Evolutionary conservation across 2,797 vertebrate species (phyloP).

Genomic region (Chloroceryle inda): DNA sequence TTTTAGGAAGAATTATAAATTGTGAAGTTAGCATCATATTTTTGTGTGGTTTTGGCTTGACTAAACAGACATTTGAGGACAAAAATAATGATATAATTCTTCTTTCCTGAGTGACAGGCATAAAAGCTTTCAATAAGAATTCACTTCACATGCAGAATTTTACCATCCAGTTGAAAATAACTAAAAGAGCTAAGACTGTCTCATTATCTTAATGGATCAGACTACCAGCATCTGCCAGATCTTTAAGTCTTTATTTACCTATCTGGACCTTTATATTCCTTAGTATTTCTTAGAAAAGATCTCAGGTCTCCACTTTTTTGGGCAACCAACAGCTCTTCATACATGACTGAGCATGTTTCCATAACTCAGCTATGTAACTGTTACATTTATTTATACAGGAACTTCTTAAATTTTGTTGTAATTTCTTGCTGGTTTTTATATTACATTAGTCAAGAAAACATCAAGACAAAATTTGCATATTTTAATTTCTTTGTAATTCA

Average conservation of each 20-base stretch:
- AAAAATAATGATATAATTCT: neutral
- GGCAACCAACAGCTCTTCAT: neutral
- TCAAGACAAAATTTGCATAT: neutral
- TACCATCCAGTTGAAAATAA: neutral
- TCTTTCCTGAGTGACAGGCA: neutral
- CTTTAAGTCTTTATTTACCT: neutral
- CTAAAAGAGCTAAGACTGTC: neutral
- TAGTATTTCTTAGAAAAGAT: neutral
- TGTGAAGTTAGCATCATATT: neutral
- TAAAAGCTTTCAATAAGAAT: neutral
- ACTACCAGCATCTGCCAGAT: neutral
- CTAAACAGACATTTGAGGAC: neutral
- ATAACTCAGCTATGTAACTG: neutral
- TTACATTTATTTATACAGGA: neutral
- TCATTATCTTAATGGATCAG: neutral
- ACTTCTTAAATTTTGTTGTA: neutral
- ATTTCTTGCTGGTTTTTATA: neutral
- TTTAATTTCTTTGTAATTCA: neutral
- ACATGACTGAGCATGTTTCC: neutral
- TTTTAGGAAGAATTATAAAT: neutral
- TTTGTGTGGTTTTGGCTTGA: neutral
- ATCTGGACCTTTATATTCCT: neutral
- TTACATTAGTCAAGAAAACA: neutral
- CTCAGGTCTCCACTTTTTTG: neutral
- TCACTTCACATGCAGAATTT: neutral